A percentile compares a stretch with the other conserved stretches of the same genome.
These are phyloP conservation scores for Tokudaia muenninki DNA, from an alignment of 2,797 vertebrate species.

Conservation along the genomic window DNA sequence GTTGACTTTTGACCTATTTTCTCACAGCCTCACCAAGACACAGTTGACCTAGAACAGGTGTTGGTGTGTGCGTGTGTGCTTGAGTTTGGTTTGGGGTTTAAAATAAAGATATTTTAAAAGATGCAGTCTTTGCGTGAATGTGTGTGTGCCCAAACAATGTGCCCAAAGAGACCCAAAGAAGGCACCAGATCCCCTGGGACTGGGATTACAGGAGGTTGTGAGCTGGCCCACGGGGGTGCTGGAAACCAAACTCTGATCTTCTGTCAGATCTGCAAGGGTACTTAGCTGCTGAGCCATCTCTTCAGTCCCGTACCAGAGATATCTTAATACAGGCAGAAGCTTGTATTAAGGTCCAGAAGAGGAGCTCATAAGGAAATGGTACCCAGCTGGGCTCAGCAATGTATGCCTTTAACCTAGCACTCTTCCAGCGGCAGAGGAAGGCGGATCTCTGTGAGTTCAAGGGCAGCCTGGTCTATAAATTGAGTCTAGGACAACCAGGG, in stretches of 20 bases:
- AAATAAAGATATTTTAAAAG: neutral
- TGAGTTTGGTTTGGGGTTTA: neutral
- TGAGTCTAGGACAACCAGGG: neutral
- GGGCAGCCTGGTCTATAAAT: neutral
- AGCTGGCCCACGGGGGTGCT: neutral
- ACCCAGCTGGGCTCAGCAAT: neutral
- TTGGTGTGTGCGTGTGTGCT: neutral
- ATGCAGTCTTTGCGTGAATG: neutral
- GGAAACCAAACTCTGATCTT: neutral
- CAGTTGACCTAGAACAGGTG: neutral
- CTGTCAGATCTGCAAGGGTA: neutral
- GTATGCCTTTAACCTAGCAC: neutral
- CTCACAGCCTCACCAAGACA: neutral
- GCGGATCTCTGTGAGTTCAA: neutral
- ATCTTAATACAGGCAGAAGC: neutral
- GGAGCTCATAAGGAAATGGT: neutral
- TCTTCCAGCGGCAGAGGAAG: neutral
- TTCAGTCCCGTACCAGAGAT: neutral
- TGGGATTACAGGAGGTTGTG: neutral
- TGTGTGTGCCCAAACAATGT: neutral
- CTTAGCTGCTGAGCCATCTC: neutral
- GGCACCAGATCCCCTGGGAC: neutral
- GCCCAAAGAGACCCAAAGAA: neutral
- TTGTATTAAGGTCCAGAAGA: neutral
- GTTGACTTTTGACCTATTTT: neutral